Evolutionary conservation across 2,797 vertebrate genomes (phyloP).

Genomic region (Anolis apletophallus): DNA sequence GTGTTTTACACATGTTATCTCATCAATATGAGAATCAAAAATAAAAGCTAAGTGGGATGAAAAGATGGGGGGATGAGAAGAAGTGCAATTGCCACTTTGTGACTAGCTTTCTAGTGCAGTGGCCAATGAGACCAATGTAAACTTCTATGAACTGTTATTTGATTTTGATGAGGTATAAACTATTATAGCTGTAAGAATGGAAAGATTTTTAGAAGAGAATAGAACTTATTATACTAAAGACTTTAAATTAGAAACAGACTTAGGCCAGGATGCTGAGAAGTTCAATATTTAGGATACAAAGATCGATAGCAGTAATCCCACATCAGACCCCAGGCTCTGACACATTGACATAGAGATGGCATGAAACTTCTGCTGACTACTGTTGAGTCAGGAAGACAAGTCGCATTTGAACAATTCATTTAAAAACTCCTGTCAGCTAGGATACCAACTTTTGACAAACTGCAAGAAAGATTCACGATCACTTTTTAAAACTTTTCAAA

Average conservation of each 20-base stretch:
- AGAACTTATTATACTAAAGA: background rate
- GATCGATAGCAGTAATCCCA: slow-evolving; percentile 19
- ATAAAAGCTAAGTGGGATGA: background rate
- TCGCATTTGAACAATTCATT: slow-evolving; percentile 21
- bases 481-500: background rate
- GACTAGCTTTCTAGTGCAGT: no score
- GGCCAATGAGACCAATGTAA: background rate
- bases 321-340: slow-evolving; percentile 15
- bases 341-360: slow-evolving; percentile 16
- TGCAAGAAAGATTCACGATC: background rate
- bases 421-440: background rate
- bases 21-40: background rate
- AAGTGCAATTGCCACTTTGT: background rate
- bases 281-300: slow-evolving; percentile 26
- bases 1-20: background rate
- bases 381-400: slow-evolving; percentile 35
- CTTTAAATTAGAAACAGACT: slow-evolving; percentile 25
- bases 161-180: background rate
- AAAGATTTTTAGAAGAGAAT: slow-evolving; percentile 18
- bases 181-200: background rate
- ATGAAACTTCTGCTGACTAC: slow-evolving; percentile 36
- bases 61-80: no score
- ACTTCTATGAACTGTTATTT: background rate
- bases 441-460: slow-evolving; percentile 18
- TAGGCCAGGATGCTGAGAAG: slow-evolving; percentile 32